These are phyloP conservation scores for Nebria brevicollis DNA, from an alignment of 2,888 invertebrate genomes.

Conservation along the genomic window DNA sequence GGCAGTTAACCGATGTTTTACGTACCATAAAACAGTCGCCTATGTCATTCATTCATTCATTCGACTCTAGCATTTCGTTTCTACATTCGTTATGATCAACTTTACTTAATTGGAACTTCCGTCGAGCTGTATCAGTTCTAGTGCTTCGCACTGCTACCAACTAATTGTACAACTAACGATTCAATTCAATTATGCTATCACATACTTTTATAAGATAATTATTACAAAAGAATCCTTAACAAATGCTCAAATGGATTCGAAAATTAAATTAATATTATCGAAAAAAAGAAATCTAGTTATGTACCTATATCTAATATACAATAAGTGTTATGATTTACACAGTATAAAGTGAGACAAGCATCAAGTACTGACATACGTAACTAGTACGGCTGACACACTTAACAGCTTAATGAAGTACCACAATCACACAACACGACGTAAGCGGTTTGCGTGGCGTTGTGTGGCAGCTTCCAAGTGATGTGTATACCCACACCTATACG, in stretches of 20 bases:
- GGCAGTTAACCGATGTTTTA: slow-evolving; percentile 32
- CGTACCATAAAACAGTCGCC: slow-evolving; percentile 31
- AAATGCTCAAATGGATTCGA: too few species aligned
- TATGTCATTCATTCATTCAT: background rate
- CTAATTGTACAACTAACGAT: too few species aligned
- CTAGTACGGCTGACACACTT: slow-evolving; percentile 2
- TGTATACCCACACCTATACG: slow-evolving; percentile 5
- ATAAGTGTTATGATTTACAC: background rate
- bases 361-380: background rate
- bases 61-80: background rate
- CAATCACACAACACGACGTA: slow-evolving; percentile 31
- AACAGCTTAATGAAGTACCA: slow-evolving; percentile 21
- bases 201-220: too few species aligned
- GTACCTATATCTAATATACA: background rate
- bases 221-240: too few species aligned
- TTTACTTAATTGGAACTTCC: background rate
- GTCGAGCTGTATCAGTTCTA: background rate
- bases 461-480: slow-evolving; percentile 5
- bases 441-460: slow-evolving; percentile 17
- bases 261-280: too few species aligned
- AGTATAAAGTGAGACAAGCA: background rate
- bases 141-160: background rate
- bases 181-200: too few species aligned
- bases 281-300: too few species aligned
- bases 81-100: background rate